phyloP scores from a whole-genome alignment of 2,113 vertebrate genomes.

The Mesoclemmys tuberculata region DNA sequence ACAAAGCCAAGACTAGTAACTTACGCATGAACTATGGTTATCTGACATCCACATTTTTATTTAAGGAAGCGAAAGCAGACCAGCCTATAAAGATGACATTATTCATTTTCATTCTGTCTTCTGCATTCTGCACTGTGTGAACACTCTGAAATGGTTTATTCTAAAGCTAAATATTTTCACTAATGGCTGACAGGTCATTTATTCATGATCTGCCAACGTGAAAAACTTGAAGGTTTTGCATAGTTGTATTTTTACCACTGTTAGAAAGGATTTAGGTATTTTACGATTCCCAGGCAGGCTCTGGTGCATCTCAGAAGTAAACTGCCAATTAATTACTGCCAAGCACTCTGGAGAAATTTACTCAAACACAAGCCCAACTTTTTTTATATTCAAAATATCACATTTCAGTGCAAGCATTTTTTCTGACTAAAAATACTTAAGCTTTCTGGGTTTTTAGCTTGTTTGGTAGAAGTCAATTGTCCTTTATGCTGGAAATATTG shows the following conservation, averaged over 20 bases:
- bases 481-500: neutral
- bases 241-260: neutral
- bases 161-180: neutral
- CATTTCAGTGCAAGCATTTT: neutral
- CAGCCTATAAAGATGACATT: neutral
- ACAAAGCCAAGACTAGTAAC: neutral
- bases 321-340: neutral
- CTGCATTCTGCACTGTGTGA: neutral
- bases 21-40: neutral
- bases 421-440: neutral
- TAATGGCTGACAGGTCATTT: neutral
- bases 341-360: neutral
- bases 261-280: neutral
- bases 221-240: neutral
- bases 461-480: neutral
- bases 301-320: neutral
- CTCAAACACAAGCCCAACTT: neutral
- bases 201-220: neutral
- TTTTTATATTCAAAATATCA: neutral
- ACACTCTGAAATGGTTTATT: neutral
- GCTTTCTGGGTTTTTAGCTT: neutral
- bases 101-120: neutral
- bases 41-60: neutral
- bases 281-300: neutral
- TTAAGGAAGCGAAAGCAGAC: neutral